Evolutionary conservation across 2,113 vertebrate species (phyloP).

Genomic region (Amphilophus citrinellus): DNA sequence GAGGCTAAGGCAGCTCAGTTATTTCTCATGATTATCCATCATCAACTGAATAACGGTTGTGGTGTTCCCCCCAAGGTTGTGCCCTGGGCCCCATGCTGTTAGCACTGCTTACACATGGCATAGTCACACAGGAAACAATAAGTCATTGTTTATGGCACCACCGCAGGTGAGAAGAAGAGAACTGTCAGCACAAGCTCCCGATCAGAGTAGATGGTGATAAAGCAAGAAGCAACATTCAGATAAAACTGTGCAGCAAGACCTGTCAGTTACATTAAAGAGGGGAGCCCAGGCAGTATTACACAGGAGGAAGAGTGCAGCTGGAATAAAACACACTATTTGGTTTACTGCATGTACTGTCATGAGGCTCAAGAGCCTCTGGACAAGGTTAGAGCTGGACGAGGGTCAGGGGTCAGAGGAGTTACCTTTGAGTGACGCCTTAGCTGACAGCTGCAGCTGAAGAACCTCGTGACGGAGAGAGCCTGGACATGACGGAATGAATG

Average conservation of each 20-base stretch:
- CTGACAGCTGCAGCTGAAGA: conserved; percentile 83
- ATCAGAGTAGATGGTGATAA: background rate
- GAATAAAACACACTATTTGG: background rate
- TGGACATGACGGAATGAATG: conserved; percentile 53
- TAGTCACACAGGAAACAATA: background rate
- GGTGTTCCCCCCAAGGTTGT: background rate
- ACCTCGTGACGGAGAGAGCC: conserved; percentile 85
- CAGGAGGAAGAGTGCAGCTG: background rate
- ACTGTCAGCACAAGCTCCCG: background rate
- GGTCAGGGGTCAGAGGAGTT: conserved; percentile 42
- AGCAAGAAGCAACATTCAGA: background rate
- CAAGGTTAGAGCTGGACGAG: background rate
- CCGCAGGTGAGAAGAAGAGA: background rate
- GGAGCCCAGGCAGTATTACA: background rate
- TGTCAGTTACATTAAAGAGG: background rate
- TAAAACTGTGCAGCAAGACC: background rate
- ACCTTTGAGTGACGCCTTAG: conserved; percentile 82
- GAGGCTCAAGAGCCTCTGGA: background rate
- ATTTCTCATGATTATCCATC: background rate
- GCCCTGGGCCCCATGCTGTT: background rate
- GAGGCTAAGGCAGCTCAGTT: background rate
- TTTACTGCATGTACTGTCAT: conserved; percentile 22
- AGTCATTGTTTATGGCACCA: background rate
- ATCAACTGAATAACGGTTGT: background rate
- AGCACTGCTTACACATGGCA: background rate